These are phyloP conservation scores for Cinclus cinclus DNA, from an alignment of 2,113 vertebrate genomes.

Conservation along the genomic window DNA sequence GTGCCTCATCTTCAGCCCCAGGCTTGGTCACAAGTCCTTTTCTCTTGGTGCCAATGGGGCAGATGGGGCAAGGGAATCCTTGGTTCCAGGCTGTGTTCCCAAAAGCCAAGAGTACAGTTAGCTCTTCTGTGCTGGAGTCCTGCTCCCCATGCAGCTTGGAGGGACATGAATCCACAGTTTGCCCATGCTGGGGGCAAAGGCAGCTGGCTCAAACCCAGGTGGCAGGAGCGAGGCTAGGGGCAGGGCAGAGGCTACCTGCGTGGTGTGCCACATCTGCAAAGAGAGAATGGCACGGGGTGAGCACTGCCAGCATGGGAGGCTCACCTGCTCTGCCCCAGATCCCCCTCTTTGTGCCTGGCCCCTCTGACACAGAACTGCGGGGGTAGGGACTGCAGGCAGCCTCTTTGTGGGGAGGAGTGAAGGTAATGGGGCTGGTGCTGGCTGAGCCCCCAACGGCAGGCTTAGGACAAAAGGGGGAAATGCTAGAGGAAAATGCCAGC, in stretches of 20 bases:
- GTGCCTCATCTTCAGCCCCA: slow-evolving; percentile 18
- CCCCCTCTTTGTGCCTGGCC: not conserved
- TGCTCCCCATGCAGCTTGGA: not conserved
- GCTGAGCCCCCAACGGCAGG: not conserved
- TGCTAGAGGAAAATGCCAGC: not conserved
- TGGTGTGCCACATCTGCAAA: slow-evolving; percentile 32
- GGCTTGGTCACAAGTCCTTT: not conserved
- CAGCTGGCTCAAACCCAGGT: not conserved
- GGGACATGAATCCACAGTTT: not conserved
- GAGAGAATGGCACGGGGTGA: not conserved
- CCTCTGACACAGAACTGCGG: accelerated
- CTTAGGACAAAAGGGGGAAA: not conserved
- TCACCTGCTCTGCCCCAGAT: not conserved
- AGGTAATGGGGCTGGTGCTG: not conserved
- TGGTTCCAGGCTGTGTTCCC: not conserved
- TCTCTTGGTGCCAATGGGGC: not conserved
- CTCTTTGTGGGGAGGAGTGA: accelerated
- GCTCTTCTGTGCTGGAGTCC: not conserved
- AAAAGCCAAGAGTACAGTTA: not conserved
- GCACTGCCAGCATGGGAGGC: not conserved
- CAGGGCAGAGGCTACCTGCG: slow-evolving; percentile 42
- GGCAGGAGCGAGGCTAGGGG: not conserved
- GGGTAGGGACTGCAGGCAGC: not conserved
- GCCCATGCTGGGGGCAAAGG: accelerated
- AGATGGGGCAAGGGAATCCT: not conserved